phyloP scores from a whole-genome alignment of 2,888 invertebrate genomes.

The Brenthis daphne region DNA sequence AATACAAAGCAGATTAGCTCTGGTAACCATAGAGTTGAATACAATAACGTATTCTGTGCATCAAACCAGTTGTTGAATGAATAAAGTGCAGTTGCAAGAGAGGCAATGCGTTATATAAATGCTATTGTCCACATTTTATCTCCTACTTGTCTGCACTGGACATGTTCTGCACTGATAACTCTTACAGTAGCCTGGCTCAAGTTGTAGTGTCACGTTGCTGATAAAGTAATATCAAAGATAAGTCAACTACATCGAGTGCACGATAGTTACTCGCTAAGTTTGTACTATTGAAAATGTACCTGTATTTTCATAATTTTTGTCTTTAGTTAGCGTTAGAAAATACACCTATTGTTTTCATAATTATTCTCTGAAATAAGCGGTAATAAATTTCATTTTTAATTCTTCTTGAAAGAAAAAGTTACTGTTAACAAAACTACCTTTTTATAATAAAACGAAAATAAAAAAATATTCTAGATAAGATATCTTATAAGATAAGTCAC shows the following conservation, averaged over 20 bases:
- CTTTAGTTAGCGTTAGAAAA: too few species aligned
- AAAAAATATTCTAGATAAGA: too few species aligned
- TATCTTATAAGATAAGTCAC: too few species aligned
- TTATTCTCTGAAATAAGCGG: too few species aligned
- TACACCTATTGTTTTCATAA: too few species aligned
- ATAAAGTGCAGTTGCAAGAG: conserved; percentile 56
- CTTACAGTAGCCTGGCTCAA: conserved; percentile 45
- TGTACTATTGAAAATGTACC: too few species aligned
- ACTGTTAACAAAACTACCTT: too few species aligned
- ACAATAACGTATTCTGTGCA: conserved; percentile 41
- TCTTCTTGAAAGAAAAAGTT: too few species aligned
- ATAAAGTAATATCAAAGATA: conserved; percentile 29
- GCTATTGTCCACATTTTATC: conserved; percentile 76
- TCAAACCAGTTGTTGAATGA: conserved; percentile 53
- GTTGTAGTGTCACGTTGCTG: conserved; percentile 46
- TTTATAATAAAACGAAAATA: too few species aligned
- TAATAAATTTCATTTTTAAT: too few species aligned
- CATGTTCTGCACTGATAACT: conserved; percentile 74
- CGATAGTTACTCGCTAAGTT: neutral
- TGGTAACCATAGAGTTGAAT: neutral
- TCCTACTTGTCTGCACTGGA: conserved; percentile 60
- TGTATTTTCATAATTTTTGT: too few species aligned
- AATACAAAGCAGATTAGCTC: conserved; percentile 9
- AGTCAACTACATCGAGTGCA: neutral
- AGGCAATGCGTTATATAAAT: conserved; percentile 54